Base-by-base conservation (phyloP, 2,797 vertebrate species). In the Ataeniobius toweri region DNA sequence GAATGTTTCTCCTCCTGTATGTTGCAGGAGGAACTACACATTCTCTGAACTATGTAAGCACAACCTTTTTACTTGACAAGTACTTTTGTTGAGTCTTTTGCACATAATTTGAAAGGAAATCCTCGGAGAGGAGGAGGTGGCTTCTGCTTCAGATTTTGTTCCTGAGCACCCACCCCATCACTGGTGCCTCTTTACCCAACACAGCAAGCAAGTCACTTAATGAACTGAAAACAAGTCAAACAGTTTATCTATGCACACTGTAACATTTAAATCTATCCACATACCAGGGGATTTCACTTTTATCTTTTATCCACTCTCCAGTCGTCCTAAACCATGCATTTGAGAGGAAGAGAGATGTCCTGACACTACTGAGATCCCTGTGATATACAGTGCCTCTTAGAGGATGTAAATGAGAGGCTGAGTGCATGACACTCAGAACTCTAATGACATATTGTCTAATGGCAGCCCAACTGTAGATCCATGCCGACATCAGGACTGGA, bases 21-120 rank as follows among this genome's bases (percentile, higher is more conserved):
- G 53, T 0, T 61, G 48, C 56, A 46, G 85, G 71, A 88, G 89
- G 84, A 85, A 85, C 90, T 85, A 87, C 82, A 83, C 44, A 90
- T 83, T 85, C 86, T 69, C 83, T 84, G 81, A 89, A 86, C 88
- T 90, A 68, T 85, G 89, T 89, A 89, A 92, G 83, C 89, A 87
- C 86, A 83, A 75, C 89, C 86, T 89, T 91, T 87, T 44, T 68
- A 89, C 88, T 86, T 90, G 89, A 89, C 90, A 90, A 88, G 83
- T 79, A 88, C 86, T 90, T 74, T 87, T 84, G 85, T 85, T 73
- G 58, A 78, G 75, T 80, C 75, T 70, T 68, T 68, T 83, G 70
- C 78, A 88, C 73, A 83, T 73, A 73, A 78, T 71, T 78, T 6
- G 56, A 71, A 85, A 68, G 65, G 80, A 83, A 86, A 78, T 82